Evolutionary conservation across 2,888 invertebrate genomes (phyloP).

Genomic region (Pyrochroa serraticornis): DNA sequence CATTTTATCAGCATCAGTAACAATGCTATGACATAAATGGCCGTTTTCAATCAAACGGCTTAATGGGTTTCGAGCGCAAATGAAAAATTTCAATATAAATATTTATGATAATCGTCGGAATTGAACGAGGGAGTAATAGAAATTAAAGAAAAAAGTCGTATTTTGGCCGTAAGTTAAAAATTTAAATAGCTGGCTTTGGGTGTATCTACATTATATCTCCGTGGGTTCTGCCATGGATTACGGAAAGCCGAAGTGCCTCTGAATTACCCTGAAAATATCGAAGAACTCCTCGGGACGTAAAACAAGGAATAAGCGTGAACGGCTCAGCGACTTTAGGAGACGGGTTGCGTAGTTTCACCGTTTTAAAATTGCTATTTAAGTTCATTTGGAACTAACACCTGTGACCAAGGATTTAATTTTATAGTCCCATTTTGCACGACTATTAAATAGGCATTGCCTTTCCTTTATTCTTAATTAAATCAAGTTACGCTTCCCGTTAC

Average conservation of each 20-base stretch:
- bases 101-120: constrained; percentile 16
- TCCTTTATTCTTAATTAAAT: constrained; percentile 24
- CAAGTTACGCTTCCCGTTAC: constrained; percentile 20
- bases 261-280: constrained; percentile 21
- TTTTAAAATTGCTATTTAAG: constrained; percentile 26
- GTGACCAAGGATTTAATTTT: constrained; percentile 23
- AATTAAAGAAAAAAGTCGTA: not conserved
- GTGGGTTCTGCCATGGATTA: constrained; percentile 2
- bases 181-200: constrained; percentile 2
- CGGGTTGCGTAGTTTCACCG: constrained; percentile 17
- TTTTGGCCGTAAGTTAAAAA: not conserved
- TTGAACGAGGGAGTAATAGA: not conserved
- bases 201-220: constrained; percentile 9
- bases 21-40: constrained; percentile 25
- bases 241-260: constrained; percentile 1
- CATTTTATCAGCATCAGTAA: constrained; percentile 29
- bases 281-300: constrained; percentile 18
- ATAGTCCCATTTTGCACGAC: constrained; percentile 20
- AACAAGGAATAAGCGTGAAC: constrained; percentile 20
- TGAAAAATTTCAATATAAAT: constrained; percentile 3
- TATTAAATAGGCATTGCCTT: constrained; percentile 21
- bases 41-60: constrained; percentile 26
- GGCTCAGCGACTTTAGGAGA: constrained; percentile 18
- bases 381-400: constrained; percentile 26
- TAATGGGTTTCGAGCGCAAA: constrained; percentile 19